Base-by-base conservation (phyloP, 2,113 vertebrate genomes). In the Epinephelus fuscoguttatus region DNA sequence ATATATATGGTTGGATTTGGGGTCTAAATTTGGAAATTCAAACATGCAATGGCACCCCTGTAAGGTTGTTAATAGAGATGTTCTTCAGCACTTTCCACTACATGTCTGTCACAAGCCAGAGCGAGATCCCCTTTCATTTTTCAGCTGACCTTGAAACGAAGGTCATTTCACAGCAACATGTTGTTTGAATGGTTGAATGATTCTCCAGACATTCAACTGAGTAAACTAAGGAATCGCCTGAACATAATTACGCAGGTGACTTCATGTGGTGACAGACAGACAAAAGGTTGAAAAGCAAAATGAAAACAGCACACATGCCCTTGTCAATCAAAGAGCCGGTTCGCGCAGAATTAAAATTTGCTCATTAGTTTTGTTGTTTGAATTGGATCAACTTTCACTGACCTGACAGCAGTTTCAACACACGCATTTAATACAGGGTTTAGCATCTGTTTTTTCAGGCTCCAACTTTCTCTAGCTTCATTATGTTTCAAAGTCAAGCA, bases 271-370 rank as follows among this genome's bases (percentile, higher is more conserved):
- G 72, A 83, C 67, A 90, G 53, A 80, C n/a, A 18, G 27, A 62
- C 14, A 37, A 52, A 82, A 40, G 62, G 53, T 40, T 82, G 67
- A 61, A 69, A 74, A 67, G 56, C 45, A 75, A 73, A 88, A 62
- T 57, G 42, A 23, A 69, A 79, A 76, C 53, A 47, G 19, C 1
- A 66, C 87, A 94, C 63, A 66, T 85, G 89, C 21, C 78, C 82
- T 91, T 94, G 90, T 90, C 95, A 95, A 67, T 95, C 93, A 95
- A 45, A 85, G 2, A 78, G 53, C 23, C 1, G 23, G 13, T 70
- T 45, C 47, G 72, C 61, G 53, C 21, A 57, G 23, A 83, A 78
- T 57, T 14, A 19, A 56, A 74, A 66, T 77, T 11, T 76, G 5
- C 73, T 83, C 62, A 64, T 82, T 84, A 78, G 27, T 76, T 78